Base-by-base conservation (phyloP, 2,888 invertebrate genomes). In the Volucella bombylans region DNA sequence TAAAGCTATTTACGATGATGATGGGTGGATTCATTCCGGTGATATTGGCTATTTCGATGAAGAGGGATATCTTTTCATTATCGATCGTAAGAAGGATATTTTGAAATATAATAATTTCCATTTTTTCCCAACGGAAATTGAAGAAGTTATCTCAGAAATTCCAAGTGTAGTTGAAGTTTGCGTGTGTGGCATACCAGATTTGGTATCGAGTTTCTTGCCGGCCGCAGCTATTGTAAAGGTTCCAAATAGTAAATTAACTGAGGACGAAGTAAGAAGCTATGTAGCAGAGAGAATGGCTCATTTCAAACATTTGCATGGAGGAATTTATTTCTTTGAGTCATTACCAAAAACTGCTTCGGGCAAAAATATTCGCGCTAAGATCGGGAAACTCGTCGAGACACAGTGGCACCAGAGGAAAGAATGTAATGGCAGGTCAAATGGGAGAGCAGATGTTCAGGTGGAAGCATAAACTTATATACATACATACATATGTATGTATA, bases 21-120 rank as follows among this genome's bases (percentile, higher is more conserved):
- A 88, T 8, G 86, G 83, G 9, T 89, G 87, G 86, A 54, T 87
- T n/a, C 78, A 86, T 49, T 74, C 87, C 0, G 89, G 88, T 31
- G 89, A 89, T 71, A 71, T 88, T 47, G 89, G 89, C 0, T 86
- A 87, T 43, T 87, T 89, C 55, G 87, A 88, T 59, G 76, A 87
- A 0, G 59, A 74, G 0, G 88, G 87, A 8, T 52, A 38, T 45
- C 18, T 89, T 8, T 81, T 67, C 47, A 65, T 89, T n/a, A 64
- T 86, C 39, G 89, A 87, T 64, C 82, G 89, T 1, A 88, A 86
- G 54, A 89, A 88, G 52, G 88, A 88, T 8, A 87, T 88, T 52
- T 55, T 89, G 10, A 89, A 88, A 62, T 88, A 87, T 41, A 86
- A 87, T 15, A 86, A 82, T 14, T 88, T 77, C 59, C 87, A 87